A percentile compares a stretch with the other conserved stretches of the same genome.
Evolutionary conservation across 2,888 invertebrate genomes (phyloP).

Genomic region (Rhagophthalmus giganteus): DNA sequence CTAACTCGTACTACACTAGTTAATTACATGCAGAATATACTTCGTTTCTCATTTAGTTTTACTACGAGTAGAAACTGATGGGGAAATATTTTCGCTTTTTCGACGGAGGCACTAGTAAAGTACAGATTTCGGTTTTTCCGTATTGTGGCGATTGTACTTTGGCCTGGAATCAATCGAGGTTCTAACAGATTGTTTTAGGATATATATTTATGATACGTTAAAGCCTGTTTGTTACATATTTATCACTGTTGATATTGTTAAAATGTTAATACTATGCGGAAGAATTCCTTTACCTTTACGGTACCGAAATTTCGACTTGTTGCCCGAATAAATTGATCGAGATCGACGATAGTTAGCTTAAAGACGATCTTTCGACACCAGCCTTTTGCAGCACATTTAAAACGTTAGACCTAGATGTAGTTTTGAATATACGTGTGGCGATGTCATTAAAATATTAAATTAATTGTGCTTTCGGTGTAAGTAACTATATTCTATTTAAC

Average conservation of each 20-base stretch:
- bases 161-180: constrained; percentile 29
- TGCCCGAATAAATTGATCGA: not conserved
- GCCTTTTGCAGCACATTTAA: constrained; percentile 24
- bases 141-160: constrained; percentile 8
- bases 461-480: constrained; percentile 38
- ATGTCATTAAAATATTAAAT: constrained; percentile 42
- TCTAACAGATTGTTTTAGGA: constrained; percentile 34
- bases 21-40: not conserved
- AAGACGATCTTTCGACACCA: constrained; percentile 7
- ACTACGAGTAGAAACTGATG: no score
- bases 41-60: no score
- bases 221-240: constrained; percentile 53
- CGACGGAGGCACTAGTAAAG: not conserved
- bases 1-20: constrained; percentile 7
- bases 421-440: constrained; percentile 42
- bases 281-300: constrained; percentile 1
- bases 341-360: not conserved
- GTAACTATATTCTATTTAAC: constrained; percentile 30
- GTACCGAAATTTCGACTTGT: constrained; percentile 17
- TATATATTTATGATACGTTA: constrained; percentile 46
- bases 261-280: constrained; percentile 40
- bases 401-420: constrained; percentile 27
- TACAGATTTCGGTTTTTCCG: not conserved
- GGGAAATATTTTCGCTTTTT: not conserved
- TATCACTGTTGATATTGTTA: constrained; percentile 53